phyloP scores from a whole-genome alignment of 2,797 vertebrate species.

The Crocodylus rhombifer region DNA sequence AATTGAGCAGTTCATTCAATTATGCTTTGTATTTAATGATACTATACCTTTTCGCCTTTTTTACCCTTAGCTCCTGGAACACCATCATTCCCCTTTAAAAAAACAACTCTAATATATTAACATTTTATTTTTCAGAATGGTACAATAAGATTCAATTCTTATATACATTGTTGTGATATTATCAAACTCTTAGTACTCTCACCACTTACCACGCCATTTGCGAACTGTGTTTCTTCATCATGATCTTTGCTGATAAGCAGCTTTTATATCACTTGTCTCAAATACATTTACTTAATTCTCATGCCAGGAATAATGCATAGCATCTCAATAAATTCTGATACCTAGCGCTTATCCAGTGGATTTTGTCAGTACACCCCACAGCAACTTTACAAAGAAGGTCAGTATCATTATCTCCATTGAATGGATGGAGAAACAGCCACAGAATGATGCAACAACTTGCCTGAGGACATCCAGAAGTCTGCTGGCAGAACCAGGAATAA shows the following conservation, averaged over 20 bases:
- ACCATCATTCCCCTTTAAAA: conserved; percentile 80
- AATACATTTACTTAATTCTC: background rate
- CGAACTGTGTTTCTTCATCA: background rate
- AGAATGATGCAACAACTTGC: background rate
- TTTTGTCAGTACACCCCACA: background rate
- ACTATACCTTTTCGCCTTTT: conserved; percentile 79
- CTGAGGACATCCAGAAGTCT: background rate
- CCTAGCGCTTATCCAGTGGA: background rate
- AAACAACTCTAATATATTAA: background rate
- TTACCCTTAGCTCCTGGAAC: conserved; percentile 80
- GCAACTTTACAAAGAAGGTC: background rate
- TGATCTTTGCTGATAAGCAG: background rate
- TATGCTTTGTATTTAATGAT: background rate
- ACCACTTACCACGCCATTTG: background rate
- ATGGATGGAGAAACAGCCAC: background rate
- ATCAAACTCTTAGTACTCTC: background rate
- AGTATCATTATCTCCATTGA: background rate
- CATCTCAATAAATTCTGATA: background rate
- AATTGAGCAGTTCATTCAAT: conserved; percentile 53
- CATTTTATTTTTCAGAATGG: background rate
- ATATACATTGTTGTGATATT: background rate
- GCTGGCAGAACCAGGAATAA: background rate
- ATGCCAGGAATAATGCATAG: background rate
- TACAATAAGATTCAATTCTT: background rate
- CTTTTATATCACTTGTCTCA: background rate